These are phyloP conservation scores for Andrena fulva DNA, from an alignment of 2,888 invertebrate species.

Conservation along the genomic window DNA sequence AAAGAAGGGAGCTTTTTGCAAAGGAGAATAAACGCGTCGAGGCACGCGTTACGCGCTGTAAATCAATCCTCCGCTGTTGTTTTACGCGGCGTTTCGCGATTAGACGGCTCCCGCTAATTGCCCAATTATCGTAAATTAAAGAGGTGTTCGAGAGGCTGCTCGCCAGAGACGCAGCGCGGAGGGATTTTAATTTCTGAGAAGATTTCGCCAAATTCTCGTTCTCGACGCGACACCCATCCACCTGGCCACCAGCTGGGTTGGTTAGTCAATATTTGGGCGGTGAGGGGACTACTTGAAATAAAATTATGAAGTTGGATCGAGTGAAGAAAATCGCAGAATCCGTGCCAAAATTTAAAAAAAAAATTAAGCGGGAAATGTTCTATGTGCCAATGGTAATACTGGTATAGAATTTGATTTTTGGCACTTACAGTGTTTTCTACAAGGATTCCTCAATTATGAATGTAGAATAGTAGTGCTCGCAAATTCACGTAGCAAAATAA, in stretches of 20 bases:
- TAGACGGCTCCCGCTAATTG: constrained; percentile 35
- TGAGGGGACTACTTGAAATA: no score
- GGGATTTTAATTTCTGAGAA: constrained; percentile 37
- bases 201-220: neutral
- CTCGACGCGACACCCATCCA: neutral
- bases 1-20: neutral
- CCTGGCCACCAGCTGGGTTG: neutral
- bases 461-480: no score
- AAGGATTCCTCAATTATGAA: no score
- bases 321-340: no score
- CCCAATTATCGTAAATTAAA: constrained; percentile 49
- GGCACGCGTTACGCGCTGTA: constrained; percentile 13
- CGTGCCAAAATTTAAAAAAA: no score
- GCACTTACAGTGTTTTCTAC: no score
- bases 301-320: no score
- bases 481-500: no score
- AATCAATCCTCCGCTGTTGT: constrained; percentile 41
- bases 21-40: neutral
- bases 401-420: no score
- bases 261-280: no score
- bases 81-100: constrained; percentile 32
- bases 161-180: constrained; percentile 4
- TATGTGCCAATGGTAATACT: no score
- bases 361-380: no score
- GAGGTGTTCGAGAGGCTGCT: constrained; percentile 16